Conservation (phyloP, 2,113 vertebrate genomes). For the Anas platyrhynchos region DNA sequence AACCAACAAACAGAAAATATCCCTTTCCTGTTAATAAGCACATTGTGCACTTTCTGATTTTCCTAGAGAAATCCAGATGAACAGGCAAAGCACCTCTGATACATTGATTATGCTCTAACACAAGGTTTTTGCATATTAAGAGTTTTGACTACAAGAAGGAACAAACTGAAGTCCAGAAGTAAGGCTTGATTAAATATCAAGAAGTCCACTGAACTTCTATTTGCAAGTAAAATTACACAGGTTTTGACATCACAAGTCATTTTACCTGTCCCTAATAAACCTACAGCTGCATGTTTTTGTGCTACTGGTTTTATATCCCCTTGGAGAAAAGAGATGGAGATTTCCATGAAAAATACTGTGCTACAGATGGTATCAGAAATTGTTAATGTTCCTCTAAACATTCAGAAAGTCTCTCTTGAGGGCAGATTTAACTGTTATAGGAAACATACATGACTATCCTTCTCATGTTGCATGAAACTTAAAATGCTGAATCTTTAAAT, state of each 20-base stretch:
- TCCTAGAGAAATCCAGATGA: background rate
- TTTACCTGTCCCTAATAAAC: background rate
- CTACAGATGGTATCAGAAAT: background rate
- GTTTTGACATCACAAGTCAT: background rate
- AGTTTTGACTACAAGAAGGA: background rate
- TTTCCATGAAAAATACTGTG: background rate
- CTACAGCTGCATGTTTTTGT: background rate
- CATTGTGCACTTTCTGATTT: background rate
- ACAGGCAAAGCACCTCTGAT: background rate
- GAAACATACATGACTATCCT: background rate
- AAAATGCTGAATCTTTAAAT: background rate
- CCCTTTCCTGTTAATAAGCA: background rate
- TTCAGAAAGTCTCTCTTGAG: background rate
- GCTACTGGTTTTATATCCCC: accelerated
- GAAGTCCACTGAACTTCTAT: background rate
- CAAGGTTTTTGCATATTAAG: accelerated
- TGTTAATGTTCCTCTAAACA: background rate
- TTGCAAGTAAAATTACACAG: background rate
- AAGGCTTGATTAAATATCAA: background rate
- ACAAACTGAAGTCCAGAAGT: background rate
- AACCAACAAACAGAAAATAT: background rate
- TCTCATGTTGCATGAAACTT: background rate
- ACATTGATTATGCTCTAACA: background rate
- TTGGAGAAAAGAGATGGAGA: background rate
- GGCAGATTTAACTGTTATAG: background rate